Evolutionary conservation across 2,797 vertebrate genomes (phyloP).

Genomic region (Sus cebifrons): DNA sequence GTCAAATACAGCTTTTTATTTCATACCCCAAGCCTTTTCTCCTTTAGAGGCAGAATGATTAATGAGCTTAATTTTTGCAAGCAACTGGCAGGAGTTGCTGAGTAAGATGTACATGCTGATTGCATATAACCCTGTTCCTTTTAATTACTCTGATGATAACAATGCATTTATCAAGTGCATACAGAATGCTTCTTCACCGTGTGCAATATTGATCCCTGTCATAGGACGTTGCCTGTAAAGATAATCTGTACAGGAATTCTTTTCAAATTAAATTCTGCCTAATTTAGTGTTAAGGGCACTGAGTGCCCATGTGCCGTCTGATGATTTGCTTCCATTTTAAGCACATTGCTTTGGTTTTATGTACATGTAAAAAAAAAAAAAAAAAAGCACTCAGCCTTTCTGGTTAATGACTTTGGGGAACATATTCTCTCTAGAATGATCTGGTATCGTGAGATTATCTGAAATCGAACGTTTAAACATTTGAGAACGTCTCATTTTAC

Average conservation of each 20-base stretch:
- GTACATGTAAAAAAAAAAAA: neutral
- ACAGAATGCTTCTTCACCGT: constrained; percentile 75
- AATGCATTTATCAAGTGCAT: constrained; percentile 87
- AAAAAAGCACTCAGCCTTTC: neutral
- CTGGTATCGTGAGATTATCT: neutral
- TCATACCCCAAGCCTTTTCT: constrained; percentile 82
- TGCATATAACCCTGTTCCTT: constrained; percentile 85
- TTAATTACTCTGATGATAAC: constrained; percentile 90
- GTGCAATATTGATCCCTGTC: constrained; percentile 81
- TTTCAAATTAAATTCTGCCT: constrained; percentile 81
- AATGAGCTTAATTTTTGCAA: constrained; percentile 91
- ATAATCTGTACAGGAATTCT: constrained; percentile 66
- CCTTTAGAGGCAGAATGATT: constrained; percentile 88
- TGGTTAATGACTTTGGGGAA: constrained; percentile 1
- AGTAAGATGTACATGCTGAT: constrained; percentile 89
- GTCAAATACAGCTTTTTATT: constrained; percentile 80
- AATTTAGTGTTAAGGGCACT: constrained; percentile 71
- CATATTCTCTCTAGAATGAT: neutral
- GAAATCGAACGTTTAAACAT: neutral
- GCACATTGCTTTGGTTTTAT: neutral
- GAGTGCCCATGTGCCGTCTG: neutral
- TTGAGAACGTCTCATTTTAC: neutral
- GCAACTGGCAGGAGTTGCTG: constrained; percentile 89
- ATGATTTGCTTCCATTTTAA: neutral
- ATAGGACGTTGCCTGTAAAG: constrained; percentile 75